These are phyloP conservation scores for Drosophila cognata DNA, from an alignment of 2,888 invertebrate genomes.

Conservation along the genomic window DNA sequence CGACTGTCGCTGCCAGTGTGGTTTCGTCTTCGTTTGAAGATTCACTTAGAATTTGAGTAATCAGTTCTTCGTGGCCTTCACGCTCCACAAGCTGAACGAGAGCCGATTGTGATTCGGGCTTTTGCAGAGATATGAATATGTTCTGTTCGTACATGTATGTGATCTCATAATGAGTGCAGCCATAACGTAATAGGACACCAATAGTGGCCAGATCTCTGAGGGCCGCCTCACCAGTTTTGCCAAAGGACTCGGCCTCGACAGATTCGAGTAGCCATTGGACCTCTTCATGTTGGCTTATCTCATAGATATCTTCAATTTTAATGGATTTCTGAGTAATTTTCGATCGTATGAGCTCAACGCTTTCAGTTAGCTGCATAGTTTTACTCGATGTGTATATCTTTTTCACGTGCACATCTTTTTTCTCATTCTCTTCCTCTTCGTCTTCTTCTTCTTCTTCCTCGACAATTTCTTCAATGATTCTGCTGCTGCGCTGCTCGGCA, in stretches of 20 bases:
- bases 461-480: conserved; percentile 52
- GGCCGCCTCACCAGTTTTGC: conserved; percentile 90
- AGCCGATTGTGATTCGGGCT: conserved; percentile 93
- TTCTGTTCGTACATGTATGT: conserved; percentile 92
- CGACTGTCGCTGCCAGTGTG: conserved; percentile 91
- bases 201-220: conserved; percentile 93
- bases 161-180: conserved; percentile 91
- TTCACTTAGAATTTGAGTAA: conserved; percentile 92
- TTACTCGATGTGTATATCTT: conserved; percentile 60
- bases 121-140: conserved; percentile 91
- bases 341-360: conserved; percentile 85
- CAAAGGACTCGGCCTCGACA: conserved; percentile 91
- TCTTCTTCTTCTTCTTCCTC: conserved; percentile 38
- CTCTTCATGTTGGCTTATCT: conserved; percentile 88
- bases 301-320: conserved; percentile 86
- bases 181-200: conserved; percentile 91
- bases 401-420: conserved; percentile 31
- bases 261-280: conserved; percentile 91
- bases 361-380: conserved; percentile 85
- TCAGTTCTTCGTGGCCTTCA: conserved; percentile 92
- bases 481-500: conserved; percentile 58
- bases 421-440: conserved; percentile 54
- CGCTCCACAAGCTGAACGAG: conserved; percentile 93
- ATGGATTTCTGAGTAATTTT: conserved; percentile 84
- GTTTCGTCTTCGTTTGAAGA: conserved; percentile 92